These are phyloP conservation scores for Escarpia spicata DNA, from an alignment of 2,888 invertebrate species.

Conservation along the genomic window DNA sequence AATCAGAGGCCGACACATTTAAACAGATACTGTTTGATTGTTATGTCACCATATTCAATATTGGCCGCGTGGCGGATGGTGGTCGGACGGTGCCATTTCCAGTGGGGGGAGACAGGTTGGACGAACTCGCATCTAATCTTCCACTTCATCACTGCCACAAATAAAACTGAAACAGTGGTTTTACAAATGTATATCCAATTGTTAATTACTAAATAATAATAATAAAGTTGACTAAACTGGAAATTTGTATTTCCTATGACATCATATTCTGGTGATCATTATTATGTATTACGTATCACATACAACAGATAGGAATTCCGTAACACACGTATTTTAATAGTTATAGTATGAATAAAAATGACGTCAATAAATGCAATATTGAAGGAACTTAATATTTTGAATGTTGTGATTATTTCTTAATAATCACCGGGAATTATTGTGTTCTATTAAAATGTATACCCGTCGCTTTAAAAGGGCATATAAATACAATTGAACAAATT, in stretches of 20 bases:
- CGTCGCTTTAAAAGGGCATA: background rate
- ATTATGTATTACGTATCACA: no score
- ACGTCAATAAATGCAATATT: no score
- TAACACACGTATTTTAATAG: no score
- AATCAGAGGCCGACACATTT: background rate
- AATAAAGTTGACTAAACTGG: no score
- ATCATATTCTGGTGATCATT: no score
- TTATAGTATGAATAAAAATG: background rate
- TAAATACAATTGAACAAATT: background rate
- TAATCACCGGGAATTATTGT: background rate
- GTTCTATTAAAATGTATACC: background rate
- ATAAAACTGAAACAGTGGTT: background rate
- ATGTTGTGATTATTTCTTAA: background rate
- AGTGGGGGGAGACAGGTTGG: background rate
- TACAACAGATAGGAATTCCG: no score
- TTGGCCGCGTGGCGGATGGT: background rate
- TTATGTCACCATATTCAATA: conserved; percentile 16
- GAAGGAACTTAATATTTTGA: background rate
- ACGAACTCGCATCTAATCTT: background rate
- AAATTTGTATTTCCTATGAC: no score
- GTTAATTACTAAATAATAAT: no score
- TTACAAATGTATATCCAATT: background rate
- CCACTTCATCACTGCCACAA: background rate
- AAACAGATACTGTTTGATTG: conserved; percentile 6
- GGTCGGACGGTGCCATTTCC: background rate